A percentile compares a stretch with the other conserved stretches of the same genome.
Conservation (phyloP, 2,888 invertebrate species). For the Escarpia spicata region DNA sequence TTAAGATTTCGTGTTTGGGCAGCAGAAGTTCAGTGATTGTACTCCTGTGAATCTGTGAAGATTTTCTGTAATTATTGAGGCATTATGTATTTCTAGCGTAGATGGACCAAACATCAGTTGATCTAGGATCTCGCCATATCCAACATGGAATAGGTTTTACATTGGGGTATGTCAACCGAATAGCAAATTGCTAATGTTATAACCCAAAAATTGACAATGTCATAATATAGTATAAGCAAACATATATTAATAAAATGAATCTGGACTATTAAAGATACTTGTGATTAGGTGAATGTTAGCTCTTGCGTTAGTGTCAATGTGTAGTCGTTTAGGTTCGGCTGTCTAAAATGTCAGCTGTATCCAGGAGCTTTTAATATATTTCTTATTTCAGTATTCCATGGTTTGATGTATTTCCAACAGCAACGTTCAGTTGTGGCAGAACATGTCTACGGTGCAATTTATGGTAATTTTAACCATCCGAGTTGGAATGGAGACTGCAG, state of each 20-base stretch:
- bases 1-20: not conserved
- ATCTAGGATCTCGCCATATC: not conserved
- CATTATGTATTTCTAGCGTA: not conserved
- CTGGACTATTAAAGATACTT: not conserved
- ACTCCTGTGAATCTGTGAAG: not conserved
- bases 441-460: not conserved
- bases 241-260: not conserved
- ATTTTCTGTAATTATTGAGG: not conserved
- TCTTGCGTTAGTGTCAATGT: not conserved
- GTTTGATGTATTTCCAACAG: not conserved
- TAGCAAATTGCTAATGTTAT: not conserved
- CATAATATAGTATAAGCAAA: not conserved
- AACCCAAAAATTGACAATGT: not conserved
- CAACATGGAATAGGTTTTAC: not conserved
- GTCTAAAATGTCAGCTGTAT: not conserved
- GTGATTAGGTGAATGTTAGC: not conserved
- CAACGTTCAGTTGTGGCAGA: not conserved
- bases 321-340: not conserved
- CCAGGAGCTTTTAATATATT: not conserved
- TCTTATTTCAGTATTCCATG: not conserved
- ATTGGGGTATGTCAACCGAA: not conserved
- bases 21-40: not conserved
- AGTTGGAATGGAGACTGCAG: not conserved
- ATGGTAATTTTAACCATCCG: not conserved
- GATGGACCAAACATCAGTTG: not conserved